Evolutionary conservation across 53 echinoderm and acorn worm species (phyloP).

Genomic region (Luidia sarsii): DNA sequence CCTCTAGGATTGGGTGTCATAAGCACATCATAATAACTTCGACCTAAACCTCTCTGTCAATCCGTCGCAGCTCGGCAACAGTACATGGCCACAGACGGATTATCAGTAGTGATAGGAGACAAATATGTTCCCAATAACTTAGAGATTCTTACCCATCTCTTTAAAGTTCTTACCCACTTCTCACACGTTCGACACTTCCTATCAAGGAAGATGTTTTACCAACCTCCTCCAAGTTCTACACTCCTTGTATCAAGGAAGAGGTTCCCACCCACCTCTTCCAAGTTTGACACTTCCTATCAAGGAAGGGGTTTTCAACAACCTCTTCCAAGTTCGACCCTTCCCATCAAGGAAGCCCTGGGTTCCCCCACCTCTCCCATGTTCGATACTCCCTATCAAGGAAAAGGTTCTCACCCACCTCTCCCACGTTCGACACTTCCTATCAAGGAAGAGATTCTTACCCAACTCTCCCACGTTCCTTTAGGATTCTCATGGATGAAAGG

Average conservation of each 20-base stretch:
- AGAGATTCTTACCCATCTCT: too few relatives aligned
- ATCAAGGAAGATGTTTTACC: constrained; percentile 42
- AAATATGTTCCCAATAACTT: not conserved
- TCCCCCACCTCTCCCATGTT: not conserved
- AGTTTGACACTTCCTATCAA: not conserved
- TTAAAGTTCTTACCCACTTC: too few relatives aligned
- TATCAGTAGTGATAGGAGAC: not conserved
- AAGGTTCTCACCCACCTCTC: not conserved
- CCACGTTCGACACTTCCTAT: not conserved
- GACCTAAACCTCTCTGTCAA: not conserved
- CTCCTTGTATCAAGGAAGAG: too few relatives aligned
- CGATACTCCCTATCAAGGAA: not conserved
- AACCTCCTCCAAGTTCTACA: too few relatives aligned
- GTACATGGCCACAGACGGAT: not conserved
- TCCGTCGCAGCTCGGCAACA: not conserved
- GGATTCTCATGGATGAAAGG: constrained; percentile 69
- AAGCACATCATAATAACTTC: not conserved
- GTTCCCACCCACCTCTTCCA: not conserved
- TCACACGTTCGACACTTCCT: too few relatives aligned
- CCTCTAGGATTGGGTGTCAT: not conserved
- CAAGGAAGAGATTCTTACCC: constrained; percentile 59
- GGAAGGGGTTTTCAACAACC: not conserved
- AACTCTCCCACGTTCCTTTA: constrained; percentile 82
- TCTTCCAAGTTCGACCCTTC: too few relatives aligned
- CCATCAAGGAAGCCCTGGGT: not conserved